Evolutionary conservation across 2,888 invertebrate species (phyloP).

Genomic region (Scelioninae gen. 1): DNA sequence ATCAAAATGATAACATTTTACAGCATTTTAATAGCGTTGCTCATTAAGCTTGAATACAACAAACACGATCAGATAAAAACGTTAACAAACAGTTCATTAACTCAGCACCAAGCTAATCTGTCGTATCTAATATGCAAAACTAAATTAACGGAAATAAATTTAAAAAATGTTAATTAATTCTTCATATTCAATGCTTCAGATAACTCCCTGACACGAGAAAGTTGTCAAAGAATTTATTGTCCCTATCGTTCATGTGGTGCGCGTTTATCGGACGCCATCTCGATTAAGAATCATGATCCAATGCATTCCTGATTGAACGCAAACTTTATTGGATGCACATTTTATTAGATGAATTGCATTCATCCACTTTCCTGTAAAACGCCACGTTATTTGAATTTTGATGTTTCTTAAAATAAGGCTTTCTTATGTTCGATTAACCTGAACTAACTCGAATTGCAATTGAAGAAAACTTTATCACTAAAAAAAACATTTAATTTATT

Average conservation of each 20-base stretch:
- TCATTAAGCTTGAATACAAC: no score
- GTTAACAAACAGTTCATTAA: not conserved
- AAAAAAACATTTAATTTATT: no score
- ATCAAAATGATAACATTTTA: no score
- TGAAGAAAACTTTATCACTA: no score
- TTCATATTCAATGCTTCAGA: conserved; percentile 3
- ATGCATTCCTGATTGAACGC: conserved; percentile 60
- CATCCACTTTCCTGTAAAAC: conserved; percentile 25
- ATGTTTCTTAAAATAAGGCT: conserved; percentile 10
- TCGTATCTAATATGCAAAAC: no score
- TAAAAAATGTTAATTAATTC: conserved; percentile 37
- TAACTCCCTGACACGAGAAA: conserved; percentile 24
- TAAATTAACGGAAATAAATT: conserved; percentile 4
- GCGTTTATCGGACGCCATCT: conserved; percentile 42
- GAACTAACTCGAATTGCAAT: no score
- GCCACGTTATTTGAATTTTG: conserved; percentile 16
- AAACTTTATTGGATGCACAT: conserved; percentile 60
- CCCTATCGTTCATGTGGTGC: conserved; percentile 39
- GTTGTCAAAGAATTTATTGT: conserved; percentile 64
- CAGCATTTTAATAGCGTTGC: no score
- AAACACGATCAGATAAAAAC: no score
- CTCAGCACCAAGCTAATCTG: no score
- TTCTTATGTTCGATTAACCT: no score
- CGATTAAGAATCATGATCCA: conserved; percentile 60
- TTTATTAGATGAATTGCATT: conserved; percentile 55